phyloP scores from a whole-genome alignment of 2,797 vertebrate species.

The Balearica regulorum region DNA sequence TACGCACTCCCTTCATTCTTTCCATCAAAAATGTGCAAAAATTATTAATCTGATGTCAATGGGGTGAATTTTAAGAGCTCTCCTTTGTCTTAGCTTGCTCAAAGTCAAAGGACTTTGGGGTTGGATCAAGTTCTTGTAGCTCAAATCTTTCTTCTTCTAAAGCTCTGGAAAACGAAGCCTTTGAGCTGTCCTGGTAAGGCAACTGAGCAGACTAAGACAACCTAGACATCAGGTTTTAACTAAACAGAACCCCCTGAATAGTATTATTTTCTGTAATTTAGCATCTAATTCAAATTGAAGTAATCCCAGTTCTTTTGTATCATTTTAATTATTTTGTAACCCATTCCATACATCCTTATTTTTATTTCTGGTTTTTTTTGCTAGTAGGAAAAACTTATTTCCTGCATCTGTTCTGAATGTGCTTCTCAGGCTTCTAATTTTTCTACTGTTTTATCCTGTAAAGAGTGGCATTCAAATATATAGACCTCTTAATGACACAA shows the following conservation, averaged over 20 bases:
- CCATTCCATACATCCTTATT: not conserved
- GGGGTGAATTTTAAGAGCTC: not conserved
- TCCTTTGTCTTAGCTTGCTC: not conserved
- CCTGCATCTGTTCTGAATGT: not conserved
- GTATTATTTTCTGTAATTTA: not conserved
- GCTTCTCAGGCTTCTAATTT: not conserved
- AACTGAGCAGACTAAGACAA: not conserved
- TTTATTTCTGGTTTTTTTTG: not conserved
- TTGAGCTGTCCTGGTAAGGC: not conserved
- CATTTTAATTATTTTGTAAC: not conserved
- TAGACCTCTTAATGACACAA: not conserved
- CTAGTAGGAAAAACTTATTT: not conserved
- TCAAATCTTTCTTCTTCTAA: not conserved
- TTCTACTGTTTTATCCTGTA: not conserved
- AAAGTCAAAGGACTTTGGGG: not conserved
- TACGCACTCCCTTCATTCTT: not conserved
- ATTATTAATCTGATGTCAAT: not conserved
- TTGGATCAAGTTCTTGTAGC: not conserved
- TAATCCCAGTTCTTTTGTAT: not conserved
- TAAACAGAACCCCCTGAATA: not conserved
- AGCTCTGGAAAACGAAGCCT: not conserved
- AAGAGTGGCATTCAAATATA: not conserved
- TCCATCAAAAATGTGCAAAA: not conserved
- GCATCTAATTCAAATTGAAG: not conserved
- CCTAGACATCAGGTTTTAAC: not conserved